A percentile compares a stretch with the other conserved stretches of the same genome.
Evolutionary conservation across 2,888 invertebrate species (phyloP).

Genomic region (Podabrus alpinus): DNA sequence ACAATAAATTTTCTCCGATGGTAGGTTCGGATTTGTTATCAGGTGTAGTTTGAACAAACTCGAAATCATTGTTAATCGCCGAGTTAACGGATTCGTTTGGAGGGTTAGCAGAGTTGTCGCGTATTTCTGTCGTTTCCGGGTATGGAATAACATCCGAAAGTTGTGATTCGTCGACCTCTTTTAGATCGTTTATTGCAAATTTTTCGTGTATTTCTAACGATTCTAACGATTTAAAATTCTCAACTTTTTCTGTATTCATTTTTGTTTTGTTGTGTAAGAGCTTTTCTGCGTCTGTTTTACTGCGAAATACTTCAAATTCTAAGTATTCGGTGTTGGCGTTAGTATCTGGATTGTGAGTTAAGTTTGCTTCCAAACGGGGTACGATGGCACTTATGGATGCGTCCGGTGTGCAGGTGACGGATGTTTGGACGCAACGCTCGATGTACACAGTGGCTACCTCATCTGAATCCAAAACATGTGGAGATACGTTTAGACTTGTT

Average conservation of each 20-base stretch:
- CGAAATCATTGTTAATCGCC: not conserved
- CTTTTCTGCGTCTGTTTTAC: not conserved
- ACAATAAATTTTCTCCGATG: not conserved
- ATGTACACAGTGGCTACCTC: constrained; percentile 37
- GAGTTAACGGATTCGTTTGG: not conserved
- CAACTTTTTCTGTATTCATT: not conserved
- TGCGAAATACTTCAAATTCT: not conserved
- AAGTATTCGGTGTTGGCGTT: not conserved
- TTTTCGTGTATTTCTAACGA: not conserved
- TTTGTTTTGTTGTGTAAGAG: not conserved
- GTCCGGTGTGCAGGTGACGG: constrained; percentile 35
- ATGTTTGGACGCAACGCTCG: constrained; percentile 36
- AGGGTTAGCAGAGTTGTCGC: not conserved
- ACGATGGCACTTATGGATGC: constrained; percentile 31
- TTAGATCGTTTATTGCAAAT: not conserved
- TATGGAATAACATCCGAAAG: not conserved
- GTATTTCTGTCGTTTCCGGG: not conserved
- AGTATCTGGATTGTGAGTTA: constrained; percentile 11
- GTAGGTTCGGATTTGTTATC: not conserved
- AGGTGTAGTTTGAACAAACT: not conserved
- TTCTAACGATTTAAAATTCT: not conserved
- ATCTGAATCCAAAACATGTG: constrained; percentile 38
- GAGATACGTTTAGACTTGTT: constrained; percentile 39
- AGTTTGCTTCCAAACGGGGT: constrained; percentile 24
- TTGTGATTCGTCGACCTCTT: not conserved